Base-by-base conservation (phyloP, 2,113 vertebrate species). In the Apodemus sylvaticus region DNA sequence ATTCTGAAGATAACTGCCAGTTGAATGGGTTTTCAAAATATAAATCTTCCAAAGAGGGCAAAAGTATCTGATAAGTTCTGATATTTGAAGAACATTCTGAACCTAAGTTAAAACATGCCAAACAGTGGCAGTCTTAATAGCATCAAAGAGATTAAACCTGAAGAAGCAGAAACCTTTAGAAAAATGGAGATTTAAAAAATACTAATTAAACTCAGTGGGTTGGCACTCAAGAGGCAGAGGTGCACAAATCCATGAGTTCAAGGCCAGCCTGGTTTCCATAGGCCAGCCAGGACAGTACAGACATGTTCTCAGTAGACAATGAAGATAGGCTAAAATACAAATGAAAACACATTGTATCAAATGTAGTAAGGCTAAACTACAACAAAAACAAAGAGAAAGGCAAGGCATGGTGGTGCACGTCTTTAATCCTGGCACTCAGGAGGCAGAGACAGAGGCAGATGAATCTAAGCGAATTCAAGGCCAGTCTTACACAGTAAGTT, bases 121-220 rank as follows among this genome's bases (percentile, higher is more conserved):
- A 82, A 42, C 55, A 83, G 55, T 83, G 81, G 58, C 81, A 60
- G 7, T 83, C 58, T 62, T 83, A 92, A 91, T 12, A 88, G n/a
- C 9, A 39, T 39, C 45, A 53, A 26, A 55, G 51, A 91, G 20
- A 48, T 77, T 93, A 89, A 94, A 85, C 55, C 36, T 26, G 55
- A 82, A 89, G 31, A 29, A 93, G 48, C 51, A 95, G 82, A 95
- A 77, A 51, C 45, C 85, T 92, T 39, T 22, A 66, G 88, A 82
- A 89, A n/a, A 78, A 39, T 36, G 20, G 29, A 71, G 60, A 68
- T 79, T 74, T 73, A 10, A 53, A 96, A 96, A 90, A 70, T 7
- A 66, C 31, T 39, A 83, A 55, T 19, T 82, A 36, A 82, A 55
- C 12, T 60, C 53, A 85, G 58, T 45, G 16, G 39, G 14, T 19